phyloP scores from a whole-genome alignment of 2,113 vertebrate genomes.

The Nibea coibor region DNA sequence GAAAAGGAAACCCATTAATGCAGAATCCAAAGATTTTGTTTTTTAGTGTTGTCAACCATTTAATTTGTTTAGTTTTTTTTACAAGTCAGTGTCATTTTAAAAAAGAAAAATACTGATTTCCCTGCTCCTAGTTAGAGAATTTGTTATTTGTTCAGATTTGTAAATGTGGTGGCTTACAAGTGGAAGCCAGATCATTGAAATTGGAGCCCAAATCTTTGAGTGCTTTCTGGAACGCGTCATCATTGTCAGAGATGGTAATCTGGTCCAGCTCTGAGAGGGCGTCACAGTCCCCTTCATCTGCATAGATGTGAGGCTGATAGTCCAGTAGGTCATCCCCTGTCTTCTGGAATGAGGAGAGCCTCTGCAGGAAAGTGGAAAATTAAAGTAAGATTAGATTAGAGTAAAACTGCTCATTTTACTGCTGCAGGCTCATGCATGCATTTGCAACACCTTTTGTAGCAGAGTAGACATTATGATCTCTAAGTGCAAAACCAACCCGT shows the following conservation, averaged over 20 bases:
- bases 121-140: neutral
- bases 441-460: neutral
- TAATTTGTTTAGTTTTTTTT: no score
- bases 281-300: constrained; percentile 42
- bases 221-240: constrained; percentile 6
- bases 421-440: no score
- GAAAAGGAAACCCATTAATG: neutral
- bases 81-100: neutral
- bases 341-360: constrained; percentile 13
- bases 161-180: constrained; percentile 35
- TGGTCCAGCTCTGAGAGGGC: constrained; percentile 37
- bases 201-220: constrained; percentile 41
- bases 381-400: neutral
- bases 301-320: constrained; percentile 46
- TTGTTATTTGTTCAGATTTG: neutral
- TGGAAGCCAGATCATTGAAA: constrained; percentile 57
- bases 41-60: neutral
- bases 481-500: constrained; percentile 23
- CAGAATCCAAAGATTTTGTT: neutral
- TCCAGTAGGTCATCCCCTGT: constrained; percentile 15
- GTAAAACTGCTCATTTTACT: neutral
- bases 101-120: neutral
- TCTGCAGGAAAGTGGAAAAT: constrained; percentile 45
- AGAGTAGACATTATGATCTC: neutral
- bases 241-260: constrained; percentile 30